Conservation (phyloP, 1,140 invertebrate species). For the Pararge aegeria region DNA sequence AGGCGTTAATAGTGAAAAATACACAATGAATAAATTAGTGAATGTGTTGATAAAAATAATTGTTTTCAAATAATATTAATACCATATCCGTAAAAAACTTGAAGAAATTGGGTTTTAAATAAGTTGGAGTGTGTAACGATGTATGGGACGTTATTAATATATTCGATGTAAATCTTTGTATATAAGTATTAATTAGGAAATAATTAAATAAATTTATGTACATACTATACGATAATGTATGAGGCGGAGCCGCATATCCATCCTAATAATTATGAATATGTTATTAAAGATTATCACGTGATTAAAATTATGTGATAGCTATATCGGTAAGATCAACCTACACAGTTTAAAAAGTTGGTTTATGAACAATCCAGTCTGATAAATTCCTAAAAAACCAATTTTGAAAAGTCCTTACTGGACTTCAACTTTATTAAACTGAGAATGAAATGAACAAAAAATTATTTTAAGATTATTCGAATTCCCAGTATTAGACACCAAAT, state of each 20-base stretch:
- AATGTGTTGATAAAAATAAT: slow-evolving; percentile 22
- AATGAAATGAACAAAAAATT: background rate
- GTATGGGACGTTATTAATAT: slow-evolving; percentile 25
- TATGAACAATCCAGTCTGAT: too few species aligned
- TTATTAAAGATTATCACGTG: background rate
- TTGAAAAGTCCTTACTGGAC: too few species aligned
- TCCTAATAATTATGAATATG: slow-evolving; percentile 52
- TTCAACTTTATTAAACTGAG: too few species aligned
- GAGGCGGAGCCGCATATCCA: slow-evolving; percentile 70
- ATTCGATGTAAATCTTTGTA: slow-evolving; percentile 55
- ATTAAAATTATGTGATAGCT: background rate
- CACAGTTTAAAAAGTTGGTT: background rate
- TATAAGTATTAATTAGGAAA: slow-evolving; percentile 39
- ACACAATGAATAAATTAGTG: slow-evolving; percentile 15
- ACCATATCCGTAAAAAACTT: slow-evolving; percentile 30
- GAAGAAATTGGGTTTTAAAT: background rate
- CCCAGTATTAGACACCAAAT: background rate
- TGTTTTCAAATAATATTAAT: slow-evolving; percentile 22
- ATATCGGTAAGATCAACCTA: background rate
- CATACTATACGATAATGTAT: slow-evolving; percentile 32
- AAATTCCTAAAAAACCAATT: too few species aligned
- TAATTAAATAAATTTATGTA: slow-evolving; percentile 42
- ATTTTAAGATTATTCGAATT: background rate
- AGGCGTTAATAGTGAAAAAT: slow-evolving; percentile 27
- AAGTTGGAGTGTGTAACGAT: slow-evolving; percentile 26